Base-by-base conservation (phyloP, 2,797 vertebrate genomes). In the Odontamblyopus rebecca region DNA sequence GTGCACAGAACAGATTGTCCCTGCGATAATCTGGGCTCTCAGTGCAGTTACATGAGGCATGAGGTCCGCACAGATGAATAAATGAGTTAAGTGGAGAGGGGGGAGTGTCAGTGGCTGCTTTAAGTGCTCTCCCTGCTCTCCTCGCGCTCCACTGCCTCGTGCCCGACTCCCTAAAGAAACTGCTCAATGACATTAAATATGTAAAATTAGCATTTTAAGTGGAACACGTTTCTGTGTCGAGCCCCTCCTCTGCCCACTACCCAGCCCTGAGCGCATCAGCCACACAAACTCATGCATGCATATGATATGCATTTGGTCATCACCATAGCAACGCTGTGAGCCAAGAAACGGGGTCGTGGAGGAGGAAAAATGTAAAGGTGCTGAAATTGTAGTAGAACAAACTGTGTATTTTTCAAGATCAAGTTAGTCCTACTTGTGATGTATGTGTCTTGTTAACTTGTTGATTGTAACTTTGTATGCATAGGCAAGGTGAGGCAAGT, bases 291-390 rank as follows among this genome's bases (percentile, higher is more conserved):
- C 94, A 96, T 91, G 94, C 95, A 96, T 95, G 95, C 95, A 83
- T 95, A 93, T 91, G 90, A 95, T 89, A 91, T 94, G 94, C 94
- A 94, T 94, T 94, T 95, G 94, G 94, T 93, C 95, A 93, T 95
- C 94, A 91, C 95, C 94, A 95, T 94, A 94, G 92, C 90, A 95
- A 95, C 94, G 69, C 69, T 9, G 82, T 81, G 82, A 76, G 83
- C 65, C 82, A 78, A 72, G 68, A 73, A 72, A 70, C 79, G 79
- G 50, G 80, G 84, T 63, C 66, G 67, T 1, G 0, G 71, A 74
- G 56, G 78, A 81, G 56, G 76, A 82, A 75, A 53, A 89, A 90
- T 89, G 82, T 90, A 88, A 93, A 94, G 93, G 91, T 94, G 93
- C 83, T 90, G 88, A 82, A 86, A 74, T 26, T 88, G 79, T 91